Percentiles rank a stretch among this genome's conserved stretches.
These are phyloP conservation scores for Irena cyanogastra DNA, from an alignment of 2,113 vertebrate species.

Conservation along the genomic window DNA sequence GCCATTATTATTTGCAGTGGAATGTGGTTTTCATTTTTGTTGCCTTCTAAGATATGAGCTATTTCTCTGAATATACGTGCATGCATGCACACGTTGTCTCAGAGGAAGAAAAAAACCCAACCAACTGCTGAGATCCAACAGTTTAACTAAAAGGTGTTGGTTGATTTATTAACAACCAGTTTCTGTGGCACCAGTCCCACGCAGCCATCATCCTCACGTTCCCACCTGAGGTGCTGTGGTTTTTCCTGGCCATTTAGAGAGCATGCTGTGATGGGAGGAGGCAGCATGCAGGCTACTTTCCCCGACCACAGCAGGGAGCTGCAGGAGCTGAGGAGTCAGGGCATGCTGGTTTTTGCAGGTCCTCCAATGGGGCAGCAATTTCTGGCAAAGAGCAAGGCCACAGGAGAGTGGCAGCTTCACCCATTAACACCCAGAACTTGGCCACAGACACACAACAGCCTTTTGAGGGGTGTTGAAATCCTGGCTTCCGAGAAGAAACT, in stretches of 20 bases:
- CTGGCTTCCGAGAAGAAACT: background rate
- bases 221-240: fast-evolving
- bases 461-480: background rate
- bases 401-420: background rate
- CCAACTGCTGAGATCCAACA: background rate
- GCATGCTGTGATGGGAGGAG: background rate
- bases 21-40: background rate
- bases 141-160: background rate
- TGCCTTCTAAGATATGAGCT: background rate
- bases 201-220: fast-evolving
- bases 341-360: background rate
- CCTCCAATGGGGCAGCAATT: background rate
- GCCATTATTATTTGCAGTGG: background rate
- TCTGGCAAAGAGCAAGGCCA: background rate
- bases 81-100: background rate
- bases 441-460: fast-evolving
- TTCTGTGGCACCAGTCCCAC: background rate
- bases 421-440: fast-evolving
- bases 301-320: fast-evolving
- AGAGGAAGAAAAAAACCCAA: background rate
- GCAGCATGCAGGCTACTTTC: fast-evolving
- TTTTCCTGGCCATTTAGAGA: background rate
- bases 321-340: background rate
- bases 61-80: background rate
- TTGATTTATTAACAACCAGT: background rate